phyloP scores from a whole-genome alignment of 2,113 vertebrate genomes.

The Cheirogaleus medius region DNA sequence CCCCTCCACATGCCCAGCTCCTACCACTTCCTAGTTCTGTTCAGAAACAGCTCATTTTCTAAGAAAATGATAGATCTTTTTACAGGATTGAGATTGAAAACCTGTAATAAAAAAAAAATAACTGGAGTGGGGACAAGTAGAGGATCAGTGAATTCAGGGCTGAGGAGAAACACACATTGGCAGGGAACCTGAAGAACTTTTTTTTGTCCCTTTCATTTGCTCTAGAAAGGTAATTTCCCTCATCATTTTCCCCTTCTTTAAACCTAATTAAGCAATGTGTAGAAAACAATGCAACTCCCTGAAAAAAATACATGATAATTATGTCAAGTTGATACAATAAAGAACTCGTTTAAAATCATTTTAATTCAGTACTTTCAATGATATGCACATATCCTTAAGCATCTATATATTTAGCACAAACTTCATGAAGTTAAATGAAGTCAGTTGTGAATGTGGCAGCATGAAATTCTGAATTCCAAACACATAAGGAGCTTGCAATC shows the following conservation, averaged over 20 bases:
- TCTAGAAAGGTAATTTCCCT: background rate
- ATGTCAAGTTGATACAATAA: background rate
- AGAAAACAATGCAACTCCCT: background rate
- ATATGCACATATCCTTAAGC: background rate
- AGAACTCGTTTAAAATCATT: background rate
- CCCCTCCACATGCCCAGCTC: background rate
- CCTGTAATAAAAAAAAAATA: background rate
- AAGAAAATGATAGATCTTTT: background rate
- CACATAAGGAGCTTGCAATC: background rate
- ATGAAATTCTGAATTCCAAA: constrained; percentile 8
- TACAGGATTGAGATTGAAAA: background rate
- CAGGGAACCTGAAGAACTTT: background rate
- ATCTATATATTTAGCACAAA: background rate
- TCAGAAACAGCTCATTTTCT: background rate
- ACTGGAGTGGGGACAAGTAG: background rate
- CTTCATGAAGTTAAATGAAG: constrained; percentile 10
- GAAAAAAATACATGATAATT: background rate
- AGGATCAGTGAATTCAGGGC: background rate
- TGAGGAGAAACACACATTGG: background rate
- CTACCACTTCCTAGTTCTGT: background rate
- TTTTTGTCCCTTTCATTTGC: background rate
- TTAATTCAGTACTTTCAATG: background rate
- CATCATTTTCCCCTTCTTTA: background rate
- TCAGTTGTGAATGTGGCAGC: background rate
- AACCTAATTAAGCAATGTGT: background rate